Conservation (phyloP, 2,797 vertebrate genomes). For the Poliocrania exsul region DNA sequence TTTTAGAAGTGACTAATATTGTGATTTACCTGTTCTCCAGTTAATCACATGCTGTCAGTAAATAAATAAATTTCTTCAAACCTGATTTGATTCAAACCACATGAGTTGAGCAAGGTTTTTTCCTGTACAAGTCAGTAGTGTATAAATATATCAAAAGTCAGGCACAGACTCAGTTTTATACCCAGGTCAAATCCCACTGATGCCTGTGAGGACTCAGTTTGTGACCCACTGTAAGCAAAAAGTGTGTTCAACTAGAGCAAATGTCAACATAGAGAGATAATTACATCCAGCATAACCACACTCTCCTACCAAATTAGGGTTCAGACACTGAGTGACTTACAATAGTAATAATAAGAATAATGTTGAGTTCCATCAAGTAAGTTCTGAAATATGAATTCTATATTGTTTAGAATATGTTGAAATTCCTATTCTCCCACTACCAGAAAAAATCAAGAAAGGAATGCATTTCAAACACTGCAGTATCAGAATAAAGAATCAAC, state of each 20-base stretch:
- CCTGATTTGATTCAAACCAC: background rate
- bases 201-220: background rate
- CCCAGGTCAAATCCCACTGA: background rate
- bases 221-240: background rate
- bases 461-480: background rate
- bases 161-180: background rate
- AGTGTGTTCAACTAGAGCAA: background rate
- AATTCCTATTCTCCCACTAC: background rate
- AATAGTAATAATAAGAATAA: background rate
- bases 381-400: background rate
- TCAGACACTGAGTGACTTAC: background rate
- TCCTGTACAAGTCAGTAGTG: background rate
- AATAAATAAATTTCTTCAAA: background rate
- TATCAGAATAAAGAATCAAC: background rate
- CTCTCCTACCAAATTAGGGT: background rate
- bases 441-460: background rate
- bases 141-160: background rate
- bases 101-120: background rate
- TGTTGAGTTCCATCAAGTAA: background rate
- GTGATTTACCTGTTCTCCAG: background rate
- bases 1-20: background rate
- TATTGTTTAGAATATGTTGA: background rate
- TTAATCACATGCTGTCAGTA: background rate
- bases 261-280: background rate
- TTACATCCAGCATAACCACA: background rate